These are phyloP conservation scores for Ciconia stormi DNA, from an alignment of 2,113 vertebrate species.

Conservation along the genomic window DNA sequence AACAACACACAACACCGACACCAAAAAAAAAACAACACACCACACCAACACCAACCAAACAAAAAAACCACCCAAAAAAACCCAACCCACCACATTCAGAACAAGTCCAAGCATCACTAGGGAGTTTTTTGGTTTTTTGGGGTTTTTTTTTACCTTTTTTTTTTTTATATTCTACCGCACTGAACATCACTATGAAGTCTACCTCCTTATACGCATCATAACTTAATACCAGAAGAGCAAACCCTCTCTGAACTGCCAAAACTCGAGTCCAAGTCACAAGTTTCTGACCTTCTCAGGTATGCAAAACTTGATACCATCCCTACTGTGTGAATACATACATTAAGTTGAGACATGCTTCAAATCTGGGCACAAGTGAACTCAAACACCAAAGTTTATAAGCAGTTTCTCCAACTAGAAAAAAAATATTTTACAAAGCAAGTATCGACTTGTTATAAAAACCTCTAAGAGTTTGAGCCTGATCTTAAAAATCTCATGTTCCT, in stretches of 20 bases:
- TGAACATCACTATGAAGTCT: neutral
- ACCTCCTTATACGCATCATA: neutral
- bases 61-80: neutral
- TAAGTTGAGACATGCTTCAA: neutral
- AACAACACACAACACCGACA: neutral
- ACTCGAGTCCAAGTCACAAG: neutral
- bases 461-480: neutral
- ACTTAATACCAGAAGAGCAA: neutral
- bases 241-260: neutral
- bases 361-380: neutral
- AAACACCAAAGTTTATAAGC: neutral
- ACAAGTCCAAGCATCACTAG: neutral
- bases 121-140: neutral
- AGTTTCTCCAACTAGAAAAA: neutral
- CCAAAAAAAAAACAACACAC: neutral
- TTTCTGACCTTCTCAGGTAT: neutral
- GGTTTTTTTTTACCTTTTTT: neutral
- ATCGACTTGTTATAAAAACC: rapidly evolving
- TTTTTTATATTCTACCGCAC: neutral
- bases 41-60: neutral
- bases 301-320: neutral
- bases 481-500: neutral
- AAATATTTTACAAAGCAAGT: neutral
- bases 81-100: neutral
- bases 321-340: neutral